These are phyloP conservation scores for Palaemon carinicauda DNA, from an alignment of 1,140 invertebrate species.

Conservation along the genomic window DNA sequence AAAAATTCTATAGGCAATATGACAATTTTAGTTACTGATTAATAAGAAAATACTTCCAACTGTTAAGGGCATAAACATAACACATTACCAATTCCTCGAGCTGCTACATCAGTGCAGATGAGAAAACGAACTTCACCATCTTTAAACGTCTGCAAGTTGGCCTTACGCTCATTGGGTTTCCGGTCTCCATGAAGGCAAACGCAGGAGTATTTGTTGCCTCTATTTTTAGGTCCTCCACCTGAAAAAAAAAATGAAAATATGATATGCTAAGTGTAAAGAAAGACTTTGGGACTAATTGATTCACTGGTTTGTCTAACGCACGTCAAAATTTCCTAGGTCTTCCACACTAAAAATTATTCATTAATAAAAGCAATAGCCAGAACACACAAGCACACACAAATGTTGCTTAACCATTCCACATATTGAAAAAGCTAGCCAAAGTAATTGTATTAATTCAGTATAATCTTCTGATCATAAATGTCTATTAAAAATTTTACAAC, in stretches of 20 bases:
- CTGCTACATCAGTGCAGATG: slow-evolving; percentile 99
- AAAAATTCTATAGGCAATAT: not conserved
- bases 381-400: no score
- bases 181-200: slow-evolving; percentile 97
- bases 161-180: slow-evolving; percentile 89
- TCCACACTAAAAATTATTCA: no score
- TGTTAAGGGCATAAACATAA: no score
- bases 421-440: no score
- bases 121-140: slow-evolving; percentile 85
- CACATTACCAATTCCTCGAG: slow-evolving; percentile 78
- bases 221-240: slow-evolving; percentile 63
- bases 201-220: slow-evolving; percentile 77
- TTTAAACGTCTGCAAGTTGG: slow-evolving; percentile 95
- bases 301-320: no score
- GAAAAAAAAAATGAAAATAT: not conserved
- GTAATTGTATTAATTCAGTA: no score
- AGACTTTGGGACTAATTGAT: no score
- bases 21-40: not conserved
- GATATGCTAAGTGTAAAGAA: not conserved
- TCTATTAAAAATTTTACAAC: no score
- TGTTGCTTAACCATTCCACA: no score
- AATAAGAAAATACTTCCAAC: not conserved
- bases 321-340: no score
- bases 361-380: no score
- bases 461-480: no score